Evolutionary conservation across 2,113 vertebrate species (phyloP).

Genomic region (Lagopus muta): DNA sequence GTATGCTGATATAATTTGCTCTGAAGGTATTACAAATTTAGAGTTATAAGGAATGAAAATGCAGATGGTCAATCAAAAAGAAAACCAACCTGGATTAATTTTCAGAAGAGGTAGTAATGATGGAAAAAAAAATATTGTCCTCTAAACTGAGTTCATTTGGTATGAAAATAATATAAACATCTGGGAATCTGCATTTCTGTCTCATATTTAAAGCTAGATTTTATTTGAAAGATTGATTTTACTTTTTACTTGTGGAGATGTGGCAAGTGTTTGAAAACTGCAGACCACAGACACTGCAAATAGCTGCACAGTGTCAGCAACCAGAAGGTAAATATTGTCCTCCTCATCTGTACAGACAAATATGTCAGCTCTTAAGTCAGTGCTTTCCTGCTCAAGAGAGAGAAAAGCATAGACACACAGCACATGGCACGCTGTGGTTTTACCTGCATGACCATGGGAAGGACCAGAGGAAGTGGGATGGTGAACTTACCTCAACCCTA

Average conservation of each 20-base stretch:
- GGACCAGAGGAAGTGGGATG: no score
- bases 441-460: no score
- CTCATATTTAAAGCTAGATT: not conserved
- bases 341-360: no score
- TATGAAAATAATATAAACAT: constrained; percentile 20
- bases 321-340: not conserved
- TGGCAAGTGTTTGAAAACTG: not conserved
- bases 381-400: no score
- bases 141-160: not conserved
- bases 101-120: not conserved
- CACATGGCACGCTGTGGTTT: no score
- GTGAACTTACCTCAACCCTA: no score
- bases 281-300: not conserved
- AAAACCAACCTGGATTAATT: not conserved
- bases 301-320: not conserved
- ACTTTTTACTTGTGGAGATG: not conserved
- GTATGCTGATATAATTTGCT: not conserved
- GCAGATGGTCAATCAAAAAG: not conserved
- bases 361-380: no score
- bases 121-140: not conserved
- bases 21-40: not conserved
- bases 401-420: no score
- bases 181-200: not conserved
- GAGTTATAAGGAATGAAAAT: not conserved
- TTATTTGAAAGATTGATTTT: not conserved